Evolutionary conservation across 2,888 invertebrate genomes (phyloP).

Genomic region (Drosophila buzzatii): DNA sequence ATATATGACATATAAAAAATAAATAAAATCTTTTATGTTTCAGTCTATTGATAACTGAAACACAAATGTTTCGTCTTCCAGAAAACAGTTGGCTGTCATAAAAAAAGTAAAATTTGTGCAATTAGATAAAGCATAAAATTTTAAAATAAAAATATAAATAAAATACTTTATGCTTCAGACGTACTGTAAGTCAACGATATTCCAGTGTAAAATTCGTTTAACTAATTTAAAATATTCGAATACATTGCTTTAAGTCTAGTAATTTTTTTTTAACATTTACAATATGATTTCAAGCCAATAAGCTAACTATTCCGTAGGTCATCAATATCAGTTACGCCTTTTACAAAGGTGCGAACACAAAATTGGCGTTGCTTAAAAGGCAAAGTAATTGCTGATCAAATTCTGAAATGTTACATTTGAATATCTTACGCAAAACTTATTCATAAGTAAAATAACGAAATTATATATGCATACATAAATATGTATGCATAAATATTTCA

Average conservation of each 20-base stretch:
- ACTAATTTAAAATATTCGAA: conserved; percentile 33
- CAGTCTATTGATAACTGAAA: not conserved
- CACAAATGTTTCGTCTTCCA: not conserved
- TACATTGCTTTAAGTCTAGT: conserved; percentile 28
- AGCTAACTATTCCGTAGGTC: conserved; percentile 31
- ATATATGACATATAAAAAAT: not conserved
- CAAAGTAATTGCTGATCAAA: conserved; percentile 21
- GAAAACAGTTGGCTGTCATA: conserved; percentile 43
- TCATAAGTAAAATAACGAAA: conserved; percentile 14
- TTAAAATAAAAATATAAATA: conserved; percentile 14
- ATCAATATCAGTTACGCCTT: conserved; percentile 43
- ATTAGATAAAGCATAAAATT: conserved; percentile 1
- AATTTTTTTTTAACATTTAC: conserved; percentile 15
- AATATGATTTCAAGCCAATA: conserved; percentile 31
- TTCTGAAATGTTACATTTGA: conserved; percentile 13
- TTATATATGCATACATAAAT: conserved; percentile 2
- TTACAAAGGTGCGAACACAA: conserved; percentile 66
- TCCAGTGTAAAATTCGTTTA: conserved; percentile 35
- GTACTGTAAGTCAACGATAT: conserved; percentile 10
- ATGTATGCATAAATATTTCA: not conserved
- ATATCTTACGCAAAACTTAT: conserved; percentile 31
- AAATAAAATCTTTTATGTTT: not conserved
- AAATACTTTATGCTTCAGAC: conserved; percentile 6
- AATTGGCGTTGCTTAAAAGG: conserved; percentile 39
- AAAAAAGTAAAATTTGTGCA: conserved; percentile 10